Base-by-base conservation (phyloP, 1,140 invertebrate genomes). In the Eciton burchellii region DNA sequence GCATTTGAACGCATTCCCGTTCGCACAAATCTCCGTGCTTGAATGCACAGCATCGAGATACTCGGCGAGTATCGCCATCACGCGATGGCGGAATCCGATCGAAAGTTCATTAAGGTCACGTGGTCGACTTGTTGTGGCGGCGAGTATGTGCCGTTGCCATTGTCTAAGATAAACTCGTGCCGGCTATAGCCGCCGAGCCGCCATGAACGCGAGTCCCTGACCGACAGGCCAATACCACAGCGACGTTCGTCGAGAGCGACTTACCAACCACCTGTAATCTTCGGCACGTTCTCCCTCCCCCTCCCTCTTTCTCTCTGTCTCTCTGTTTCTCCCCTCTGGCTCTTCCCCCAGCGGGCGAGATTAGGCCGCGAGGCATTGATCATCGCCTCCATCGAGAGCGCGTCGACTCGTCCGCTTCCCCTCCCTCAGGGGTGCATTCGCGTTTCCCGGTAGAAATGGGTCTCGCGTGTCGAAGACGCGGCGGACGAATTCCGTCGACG, bases 61-160 rank as follows among this genome's bases (percentile, higher is more conserved):
- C n/a, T n/a, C n/a, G n/a, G n/a, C n/a, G n/a, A n/a, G n/a, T n/a
- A n/a, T n/a, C n/a, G n/a, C n/a, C n/a, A n/a, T 77, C 82, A 54
- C 76, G 52, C 65, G 54, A 84, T 49, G 47, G 26, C 11, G 72
- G 84, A 90, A 89, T 91, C 88, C 70, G 90, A 90, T 91, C 85
- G 88, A 89, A 90, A 91, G 85, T 90, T 89, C 84, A 90, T 92
- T 92, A 88, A 89, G 89, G 86, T 86, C 88, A 84, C 71, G 74
- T 74, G 82, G 85, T 35, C 83, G 90, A 91, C 88, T 91, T 91
- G 90, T 89, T 91, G 89, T 89, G 81, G 88, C 81, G 81, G 73
- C 52, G 76, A 73, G 62, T 68, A 68, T 73, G 56, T 83, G 76
- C 54, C 74, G 57, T 59, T 82, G 76, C 82, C 84, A 89, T 89